These are phyloP conservation scores for Distichodus sexfasciatus DNA, from an alignment of 2,797 vertebrate genomes.

Conservation along the genomic window DNA sequence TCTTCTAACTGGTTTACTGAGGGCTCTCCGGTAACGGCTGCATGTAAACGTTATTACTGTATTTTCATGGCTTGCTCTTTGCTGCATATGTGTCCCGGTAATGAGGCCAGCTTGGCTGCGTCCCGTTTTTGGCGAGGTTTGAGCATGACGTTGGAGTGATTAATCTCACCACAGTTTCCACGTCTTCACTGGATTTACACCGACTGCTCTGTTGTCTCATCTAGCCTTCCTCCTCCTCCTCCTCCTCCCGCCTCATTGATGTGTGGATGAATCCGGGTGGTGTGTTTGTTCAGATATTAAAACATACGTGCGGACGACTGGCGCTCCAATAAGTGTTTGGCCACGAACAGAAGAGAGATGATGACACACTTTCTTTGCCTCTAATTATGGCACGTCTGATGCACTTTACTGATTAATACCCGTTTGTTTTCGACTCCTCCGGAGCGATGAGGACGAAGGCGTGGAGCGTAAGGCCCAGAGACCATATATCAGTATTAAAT, in stretches of 20 bases:
- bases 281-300: constrained; percentile 17
- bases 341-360: neutral
- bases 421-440: constrained; percentile 12
- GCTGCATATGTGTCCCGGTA: constrained; percentile 7
- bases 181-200: constrained; percentile 18
- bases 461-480: constrained; percentile 17
- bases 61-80: constrained; percentile 9
- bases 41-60: neutral
- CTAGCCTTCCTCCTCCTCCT: constrained; percentile 2
- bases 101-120: constrained; percentile 24
- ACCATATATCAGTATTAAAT: constrained; percentile 51
- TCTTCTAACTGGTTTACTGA: too few relatives aligned
- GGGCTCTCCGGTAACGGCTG: too few relatives aligned
- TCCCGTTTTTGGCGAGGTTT: constrained; percentile 28
- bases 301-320: constrained; percentile 23
- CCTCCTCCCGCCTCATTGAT: constrained; percentile 9
- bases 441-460: neutral
- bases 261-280: constrained; percentile 11
- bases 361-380: constrained; percentile 24
- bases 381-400: constrained; percentile 33
- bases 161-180: constrained; percentile 35
- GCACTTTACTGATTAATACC: constrained; percentile 17
- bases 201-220: constrained; percentile 29
- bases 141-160: constrained; percentile 27
- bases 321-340: constrained; percentile 9